Percentiles rank a stretch among this genome's conserved stretches.
These are phyloP conservation scores for Megaleporinus macrocephalus DNA, from an alignment of 2,113 vertebrate genomes.

Conservation along the genomic window DNA sequence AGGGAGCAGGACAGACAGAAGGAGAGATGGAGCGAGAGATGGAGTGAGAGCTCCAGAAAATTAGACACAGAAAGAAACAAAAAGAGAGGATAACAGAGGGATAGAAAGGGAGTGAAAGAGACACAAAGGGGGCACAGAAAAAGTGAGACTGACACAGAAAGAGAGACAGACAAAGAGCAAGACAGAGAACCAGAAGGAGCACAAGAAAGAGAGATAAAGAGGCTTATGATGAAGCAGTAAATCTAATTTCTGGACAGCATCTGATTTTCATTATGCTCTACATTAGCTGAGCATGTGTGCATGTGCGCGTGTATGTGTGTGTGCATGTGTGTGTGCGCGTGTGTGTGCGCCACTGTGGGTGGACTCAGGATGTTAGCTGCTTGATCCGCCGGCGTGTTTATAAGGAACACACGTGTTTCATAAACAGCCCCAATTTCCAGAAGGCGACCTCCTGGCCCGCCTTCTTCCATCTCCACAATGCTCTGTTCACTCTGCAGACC, in stretches of 20 bases:
- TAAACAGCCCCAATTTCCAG: neutral
- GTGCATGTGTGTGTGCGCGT: neutral
- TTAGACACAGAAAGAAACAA: neutral
- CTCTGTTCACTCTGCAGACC: neutral
- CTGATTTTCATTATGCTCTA: slow-evolving; percentile 43
- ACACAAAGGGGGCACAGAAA: too few relatives aligned
- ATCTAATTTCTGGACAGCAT: slow-evolving; percentile 38
- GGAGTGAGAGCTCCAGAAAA: neutral
- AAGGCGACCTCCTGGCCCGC: neutral
- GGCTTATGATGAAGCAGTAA: slow-evolving; percentile 4
- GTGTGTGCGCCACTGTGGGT: slow-evolving; percentile 9
- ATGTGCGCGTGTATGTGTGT: neutral
- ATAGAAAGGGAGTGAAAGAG: neutral
- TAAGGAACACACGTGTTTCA: slow-evolving; percentile 28
- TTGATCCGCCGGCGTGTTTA: slow-evolving; percentile 22
- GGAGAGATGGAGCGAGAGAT: neutral
- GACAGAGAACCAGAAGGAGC: neutral
- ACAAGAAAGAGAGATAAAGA: neutral
- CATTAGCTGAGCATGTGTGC: slow-evolving; percentile 21
- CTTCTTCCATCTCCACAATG: neutral
- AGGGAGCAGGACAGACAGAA: neutral
- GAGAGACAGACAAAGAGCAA: neutral
- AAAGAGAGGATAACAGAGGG: neutral
- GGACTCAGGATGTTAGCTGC: slow-evolving; percentile 10
- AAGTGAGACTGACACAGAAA: neutral